Conservation (phyloP, 2,888 invertebrate genomes). For the Chloromyia formosa region DNA sequence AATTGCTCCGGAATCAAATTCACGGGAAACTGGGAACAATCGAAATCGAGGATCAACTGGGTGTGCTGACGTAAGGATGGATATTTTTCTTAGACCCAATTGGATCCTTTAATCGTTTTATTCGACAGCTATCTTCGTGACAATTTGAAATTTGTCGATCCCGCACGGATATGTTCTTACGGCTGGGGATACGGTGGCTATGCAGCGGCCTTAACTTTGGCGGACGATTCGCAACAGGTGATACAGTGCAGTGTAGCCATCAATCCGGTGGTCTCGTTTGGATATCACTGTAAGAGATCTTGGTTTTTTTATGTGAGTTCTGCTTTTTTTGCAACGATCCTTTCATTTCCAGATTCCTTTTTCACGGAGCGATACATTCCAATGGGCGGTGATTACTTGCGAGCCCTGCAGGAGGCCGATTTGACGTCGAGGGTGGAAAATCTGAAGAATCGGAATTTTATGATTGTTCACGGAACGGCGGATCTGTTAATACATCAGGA, state of each 20-base stretch:
- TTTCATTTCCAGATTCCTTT: slow-evolving; percentile 74
- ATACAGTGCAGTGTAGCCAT: slow-evolving; percentile 87
- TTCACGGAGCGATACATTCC: slow-evolving; percentile 93
- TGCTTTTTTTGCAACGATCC: background rate
- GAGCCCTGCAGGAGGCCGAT: slow-evolving; percentile 80
- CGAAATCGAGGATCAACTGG: slow-evolving; percentile 82
- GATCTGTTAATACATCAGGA: slow-evolving; percentile 87
- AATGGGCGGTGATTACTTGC: slow-evolving; percentile 73
- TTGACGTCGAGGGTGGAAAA: slow-evolving; percentile 81
- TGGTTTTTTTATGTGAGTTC: background rate
- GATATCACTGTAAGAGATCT: slow-evolving; percentile 73
- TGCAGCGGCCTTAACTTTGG: slow-evolving; percentile 81
- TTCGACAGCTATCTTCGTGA: slow-evolving; percentile 75
- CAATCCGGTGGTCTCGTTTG: slow-evolving; percentile 87
- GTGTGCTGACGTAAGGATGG: slow-evolving; percentile 69
- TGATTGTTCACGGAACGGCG: slow-evolving; percentile 83
- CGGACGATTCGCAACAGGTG: slow-evolving; percentile 77
- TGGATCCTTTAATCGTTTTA: background rate
- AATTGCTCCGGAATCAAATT: slow-evolving; percentile 75
- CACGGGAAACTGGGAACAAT: slow-evolving; percentile 77
- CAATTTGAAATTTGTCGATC: slow-evolving; percentile 83
- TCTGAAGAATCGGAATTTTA: slow-evolving; percentile 73
- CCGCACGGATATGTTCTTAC: slow-evolving; percentile 81
- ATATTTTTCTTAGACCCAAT: background rate
- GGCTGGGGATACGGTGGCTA: slow-evolving; percentile 90